These are phyloP conservation scores for Lithobates pipiens DNA, from an alignment of 2,797 vertebrate species.

Conservation along the genomic window DNA sequence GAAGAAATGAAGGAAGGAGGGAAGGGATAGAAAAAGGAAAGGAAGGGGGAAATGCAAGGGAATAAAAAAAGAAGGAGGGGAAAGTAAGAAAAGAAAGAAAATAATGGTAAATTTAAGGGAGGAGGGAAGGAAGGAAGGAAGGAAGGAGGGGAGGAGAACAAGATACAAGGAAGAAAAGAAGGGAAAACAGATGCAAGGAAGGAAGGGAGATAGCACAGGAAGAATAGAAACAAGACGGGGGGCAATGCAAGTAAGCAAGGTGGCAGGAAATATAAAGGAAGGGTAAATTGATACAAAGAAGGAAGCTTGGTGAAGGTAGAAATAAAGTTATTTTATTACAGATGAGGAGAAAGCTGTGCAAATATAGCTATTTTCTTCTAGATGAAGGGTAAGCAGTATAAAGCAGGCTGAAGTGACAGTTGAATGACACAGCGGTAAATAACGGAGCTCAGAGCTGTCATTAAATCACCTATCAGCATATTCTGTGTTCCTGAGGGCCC, in stretches of 20 bases:
- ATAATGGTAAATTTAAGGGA: not conserved
- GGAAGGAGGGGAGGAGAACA: not conserved
- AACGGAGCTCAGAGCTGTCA: not conserved
- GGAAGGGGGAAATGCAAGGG: not conserved
- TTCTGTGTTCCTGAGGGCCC: not conserved
- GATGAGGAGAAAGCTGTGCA: no score
- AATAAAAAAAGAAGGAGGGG: not conserved
- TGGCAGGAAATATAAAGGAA: not conserved
- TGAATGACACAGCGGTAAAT: not conserved
- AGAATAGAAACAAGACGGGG: no score
- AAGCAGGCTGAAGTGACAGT: not conserved
- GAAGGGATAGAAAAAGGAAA: not conserved
- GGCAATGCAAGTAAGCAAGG: no score
- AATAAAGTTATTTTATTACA: not conserved
- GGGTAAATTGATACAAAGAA: not conserved
- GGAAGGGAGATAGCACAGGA: not conserved
- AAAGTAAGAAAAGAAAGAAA: not conserved
- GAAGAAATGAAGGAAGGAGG: no score
- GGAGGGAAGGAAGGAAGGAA: not conserved
- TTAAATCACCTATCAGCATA: constrained; percentile 8
- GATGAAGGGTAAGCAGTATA: not conserved
- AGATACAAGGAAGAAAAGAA: not conserved
- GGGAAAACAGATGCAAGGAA: not conserved
- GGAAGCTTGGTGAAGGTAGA: not conserved
- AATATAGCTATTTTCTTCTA: not conserved